phyloP scores from a whole-genome alignment of 2,888 invertebrate species.

The Cabera pusaria region DNA sequence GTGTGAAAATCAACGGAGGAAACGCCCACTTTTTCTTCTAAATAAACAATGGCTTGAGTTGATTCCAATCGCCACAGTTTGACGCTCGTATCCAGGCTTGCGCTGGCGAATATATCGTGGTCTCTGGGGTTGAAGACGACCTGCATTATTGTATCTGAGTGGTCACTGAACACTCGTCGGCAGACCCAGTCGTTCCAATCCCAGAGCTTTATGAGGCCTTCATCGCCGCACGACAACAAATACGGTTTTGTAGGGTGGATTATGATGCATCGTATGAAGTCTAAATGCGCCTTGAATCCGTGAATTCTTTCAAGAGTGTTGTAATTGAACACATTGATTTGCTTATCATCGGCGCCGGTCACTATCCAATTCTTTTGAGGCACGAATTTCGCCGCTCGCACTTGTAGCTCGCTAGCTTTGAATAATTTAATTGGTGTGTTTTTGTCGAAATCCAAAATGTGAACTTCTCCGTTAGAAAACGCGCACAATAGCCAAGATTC shows the following conservation, averaged over 20 bases:
- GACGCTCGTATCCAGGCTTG: slow-evolving; percentile 97
- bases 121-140: slow-evolving; percentile 99
- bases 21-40: slow-evolving; percentile 4
- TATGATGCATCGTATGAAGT: slow-evolving; percentile 86
- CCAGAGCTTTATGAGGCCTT: slow-evolving; percentile 98
- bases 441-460: slow-evolving; percentile 89
- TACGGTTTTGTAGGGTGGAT: slow-evolving; percentile 86
- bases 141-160: slow-evolving; percentile 99
- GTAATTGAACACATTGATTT: slow-evolving; percentile 97
- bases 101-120: slow-evolving; percentile 98
- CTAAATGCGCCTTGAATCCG: slow-evolving; percentile 4
- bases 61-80: slow-evolving; percentile 95
- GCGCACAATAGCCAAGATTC: slow-evolving; percentile 99
- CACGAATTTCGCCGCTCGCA: slow-evolving; percentile 94
- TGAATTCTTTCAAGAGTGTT: slow-evolving; percentile 96
- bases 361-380: slow-evolving; percentile 98
- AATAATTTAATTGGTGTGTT: background rate
- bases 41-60: slow-evolving; percentile 1
- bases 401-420: background rate
- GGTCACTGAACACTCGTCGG: slow-evolving; percentile 1
- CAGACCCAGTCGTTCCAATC: slow-evolving; percentile 90
- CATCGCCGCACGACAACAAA: slow-evolving; percentile 53
- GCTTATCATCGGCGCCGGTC: slow-evolving; percentile 97
- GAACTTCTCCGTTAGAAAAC: slow-evolving; percentile 98
- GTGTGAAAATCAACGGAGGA: slow-evolving; percentile 6